Evolutionary conservation across 2,113 vertebrate genomes (phyloP), one percentile per base, ranked within the genome.

Genomic region (Puffinus mauretanicus): DNA sequence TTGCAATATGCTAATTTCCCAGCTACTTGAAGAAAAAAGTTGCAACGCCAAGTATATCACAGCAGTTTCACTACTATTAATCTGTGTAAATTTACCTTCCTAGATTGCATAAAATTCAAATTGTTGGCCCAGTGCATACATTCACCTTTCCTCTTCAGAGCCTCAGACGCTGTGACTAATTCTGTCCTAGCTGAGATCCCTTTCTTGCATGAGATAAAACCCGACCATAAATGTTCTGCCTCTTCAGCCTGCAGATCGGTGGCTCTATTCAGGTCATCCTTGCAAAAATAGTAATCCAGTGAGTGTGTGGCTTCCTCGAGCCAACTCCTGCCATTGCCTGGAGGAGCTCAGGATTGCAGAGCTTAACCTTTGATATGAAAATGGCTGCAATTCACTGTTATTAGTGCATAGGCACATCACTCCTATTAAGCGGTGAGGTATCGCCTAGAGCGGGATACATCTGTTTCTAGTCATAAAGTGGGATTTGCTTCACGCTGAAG

Each of bases 301-400:
- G 82, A 92, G 86, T 73, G 46, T 67, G 58, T 73, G 90, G 94
- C 91, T 96, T 94, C 91, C 90, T 78, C 20, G 7, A 66, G 51
- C 52, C 93, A 92, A 66, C 95, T 95, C 86, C 34, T 38, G 82
- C 65, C 18, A 24, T 73, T 19, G 91, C 94, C 97, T 93, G 76
- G 88, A 95, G 92, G 86, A 94, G 85, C 93, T 96, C 44, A 71
- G 94, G 96, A 97, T 80, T 96, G 96, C 94, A 88, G 93, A 98
- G 93, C 86, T 96, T 85, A 79, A 92, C 32, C 69, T 95, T 98
- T 95, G 96, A 96, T 78, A 88, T 94, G 86, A 94, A 97, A 97
- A 94, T 90, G 91, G 62, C 32, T 92, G 81, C 95, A 89, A 97
- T 93, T 97, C 94, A 86, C 57, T 92, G 87, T 93, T 94, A 94